A percentile compares a stretch with the other conserved stretches of the same genome.
Conservation (phyloP, 2,888 invertebrate species). For the Athalia cordata region DNA sequence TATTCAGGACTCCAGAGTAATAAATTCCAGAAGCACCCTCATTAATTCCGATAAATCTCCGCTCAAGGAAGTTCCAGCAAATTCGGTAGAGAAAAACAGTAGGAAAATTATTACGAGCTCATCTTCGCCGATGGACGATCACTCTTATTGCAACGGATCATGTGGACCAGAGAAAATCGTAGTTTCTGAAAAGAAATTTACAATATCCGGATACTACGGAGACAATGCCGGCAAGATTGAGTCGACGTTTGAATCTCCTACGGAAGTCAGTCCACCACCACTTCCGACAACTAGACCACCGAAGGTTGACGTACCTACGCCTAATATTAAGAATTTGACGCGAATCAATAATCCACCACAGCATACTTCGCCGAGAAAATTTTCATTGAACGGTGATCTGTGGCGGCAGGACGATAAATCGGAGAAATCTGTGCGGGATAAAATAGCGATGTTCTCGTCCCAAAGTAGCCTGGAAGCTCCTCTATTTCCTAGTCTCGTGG, state of each 20-base stretch:
- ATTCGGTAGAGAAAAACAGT: not conserved
- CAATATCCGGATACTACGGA: slow-evolving; percentile 47
- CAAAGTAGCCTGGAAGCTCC: slow-evolving; percentile 63
- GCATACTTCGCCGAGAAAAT: slow-evolving; percentile 55
- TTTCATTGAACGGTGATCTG: slow-evolving; percentile 69
- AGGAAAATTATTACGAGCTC: not conserved
- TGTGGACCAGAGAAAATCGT: slow-evolving; percentile 45
- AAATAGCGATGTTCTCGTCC: slow-evolving; percentile 89
- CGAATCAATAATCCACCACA: slow-evolving; percentile 23
- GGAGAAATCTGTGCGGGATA: slow-evolving; percentile 88
- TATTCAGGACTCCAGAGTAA: slow-evolving; percentile 22
- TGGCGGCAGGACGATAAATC: slow-evolving; percentile 86
- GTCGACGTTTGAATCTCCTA: not conserved
- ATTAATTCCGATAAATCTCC: not conserved
- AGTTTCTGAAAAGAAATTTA: slow-evolving; percentile 64
- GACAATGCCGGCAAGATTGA: not conserved
- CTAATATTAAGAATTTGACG: slow-evolving; percentile 37
- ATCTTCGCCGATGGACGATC: slow-evolving; percentile 1
- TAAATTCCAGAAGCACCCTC: slow-evolving; percentile 4
- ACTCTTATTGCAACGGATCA: slow-evolving; percentile 9
- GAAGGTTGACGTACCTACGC: slow-evolving; percentile 50
- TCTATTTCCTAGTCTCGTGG: slow-evolving; percentile 58
- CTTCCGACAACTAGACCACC: slow-evolving; percentile 70
- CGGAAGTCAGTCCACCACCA: slow-evolving; percentile 61
- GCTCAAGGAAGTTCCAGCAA: not conserved